Conservation (phyloP, 2,888 invertebrate species). For the Thysanoteuthis rhombus region DNA sequence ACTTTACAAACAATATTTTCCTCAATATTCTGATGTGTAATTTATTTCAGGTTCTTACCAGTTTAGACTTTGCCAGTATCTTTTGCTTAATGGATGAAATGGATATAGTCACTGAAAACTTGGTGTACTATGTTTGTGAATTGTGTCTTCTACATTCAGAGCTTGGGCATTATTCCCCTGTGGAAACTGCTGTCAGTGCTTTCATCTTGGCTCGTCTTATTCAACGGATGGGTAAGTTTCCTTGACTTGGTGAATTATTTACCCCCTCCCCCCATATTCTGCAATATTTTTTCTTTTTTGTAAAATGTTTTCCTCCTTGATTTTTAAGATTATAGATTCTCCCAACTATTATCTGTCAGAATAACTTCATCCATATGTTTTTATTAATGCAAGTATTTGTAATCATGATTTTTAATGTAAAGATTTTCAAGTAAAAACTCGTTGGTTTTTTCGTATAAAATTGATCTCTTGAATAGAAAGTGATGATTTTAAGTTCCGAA, state of each 20-base stretch:
- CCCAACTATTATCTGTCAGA: too few relatives aligned
- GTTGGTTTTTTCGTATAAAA: background rate
- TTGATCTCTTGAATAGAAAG: too few relatives aligned
- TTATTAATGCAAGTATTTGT: too few relatives aligned
- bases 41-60: constrained; percentile 50
- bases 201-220: constrained; percentile 59
- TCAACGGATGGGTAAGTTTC: constrained; percentile 49
- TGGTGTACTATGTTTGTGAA: constrained; percentile 64
- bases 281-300: background rate
- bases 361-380: too few relatives aligned
- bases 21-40: background rate
- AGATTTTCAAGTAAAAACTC: background rate
- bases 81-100: constrained; percentile 49
- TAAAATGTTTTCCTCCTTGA: background rate
- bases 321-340: too few relatives aligned
- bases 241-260: background rate
- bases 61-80: constrained; percentile 59
- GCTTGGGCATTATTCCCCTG: constrained; percentile 61
- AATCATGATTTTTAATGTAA: too few relatives aligned
- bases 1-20: background rate
- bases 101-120: constrained; percentile 45
- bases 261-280: background rate
- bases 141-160: constrained; percentile 63
- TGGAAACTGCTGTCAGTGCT: constrained; percentile 60
- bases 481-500: too few relatives aligned